Conservation (phyloP, 2,797 vertebrate genomes). For the Alectoris magna region DNA sequence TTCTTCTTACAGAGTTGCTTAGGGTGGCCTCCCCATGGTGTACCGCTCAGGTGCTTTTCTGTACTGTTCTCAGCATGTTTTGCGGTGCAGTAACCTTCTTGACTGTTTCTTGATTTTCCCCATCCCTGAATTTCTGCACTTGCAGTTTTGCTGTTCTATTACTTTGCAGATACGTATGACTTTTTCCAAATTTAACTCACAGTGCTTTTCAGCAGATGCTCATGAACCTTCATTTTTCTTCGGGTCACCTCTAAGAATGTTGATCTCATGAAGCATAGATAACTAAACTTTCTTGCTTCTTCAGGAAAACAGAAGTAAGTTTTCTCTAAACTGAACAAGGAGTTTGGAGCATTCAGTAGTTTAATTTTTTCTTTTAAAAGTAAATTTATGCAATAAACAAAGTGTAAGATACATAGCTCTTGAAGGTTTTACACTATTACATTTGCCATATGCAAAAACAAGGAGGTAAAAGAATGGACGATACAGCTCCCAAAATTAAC, state of each 20-base stretch:
- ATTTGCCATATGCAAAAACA: not conserved
- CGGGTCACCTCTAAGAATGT: not conserved
- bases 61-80: not conserved
- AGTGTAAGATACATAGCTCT: not conserved
- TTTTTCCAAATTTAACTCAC: conserved; percentile 30
- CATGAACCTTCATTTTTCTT: not conserved
- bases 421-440: not conserved
- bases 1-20: not conserved
- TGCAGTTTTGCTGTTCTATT: conserved; percentile 2
- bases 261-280: not conserved
- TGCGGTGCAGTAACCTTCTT: not conserved
- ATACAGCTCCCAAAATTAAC: not conserved
- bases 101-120: not conserved
- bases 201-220: not conserved
- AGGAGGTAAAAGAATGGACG: not conserved
- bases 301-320: not conserved
- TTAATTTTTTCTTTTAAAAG: not conserved
- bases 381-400: not conserved
- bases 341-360: not conserved
- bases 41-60: not conserved
- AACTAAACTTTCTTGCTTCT: not conserved
- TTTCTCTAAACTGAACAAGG: not conserved
- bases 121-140: not conserved
- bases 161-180: not conserved
- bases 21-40: not conserved